Percentiles rank a stretch among this genome's conserved stretches.
Conservation (phyloP, 2,797 vertebrate genomes). For the Varecia variegata region DNA sequence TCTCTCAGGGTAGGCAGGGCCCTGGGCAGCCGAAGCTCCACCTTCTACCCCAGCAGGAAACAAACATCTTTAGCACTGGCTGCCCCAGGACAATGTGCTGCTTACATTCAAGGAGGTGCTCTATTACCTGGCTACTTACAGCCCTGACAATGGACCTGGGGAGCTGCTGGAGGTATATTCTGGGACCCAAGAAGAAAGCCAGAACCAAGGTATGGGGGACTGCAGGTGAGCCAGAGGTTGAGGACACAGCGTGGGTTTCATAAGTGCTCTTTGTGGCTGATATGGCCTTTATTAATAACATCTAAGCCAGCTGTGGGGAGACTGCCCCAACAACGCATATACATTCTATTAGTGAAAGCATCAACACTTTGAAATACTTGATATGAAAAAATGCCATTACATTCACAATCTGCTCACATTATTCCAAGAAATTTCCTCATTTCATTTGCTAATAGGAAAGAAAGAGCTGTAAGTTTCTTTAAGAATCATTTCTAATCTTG, state of each 20-base stretch:
- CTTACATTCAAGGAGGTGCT: neutral
- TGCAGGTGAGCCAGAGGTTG: rapidly evolving
- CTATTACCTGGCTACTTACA: neutral
- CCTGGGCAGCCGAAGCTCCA: neutral
- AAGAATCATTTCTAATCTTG: neutral
- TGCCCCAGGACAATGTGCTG: neutral
- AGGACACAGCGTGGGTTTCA: neutral
- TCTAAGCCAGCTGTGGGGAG: neutral
- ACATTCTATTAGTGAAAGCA: neutral
- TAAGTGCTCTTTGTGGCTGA: neutral
- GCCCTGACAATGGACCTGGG: neutral
- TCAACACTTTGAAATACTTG: neutral
- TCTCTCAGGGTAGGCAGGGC: neutral
- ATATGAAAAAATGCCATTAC: neutral
- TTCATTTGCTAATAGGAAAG: constrained; percentile 21
- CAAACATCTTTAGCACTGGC: neutral
- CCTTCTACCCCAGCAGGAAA: neutral
- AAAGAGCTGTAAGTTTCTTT: neutral
- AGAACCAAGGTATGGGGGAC: neutral
- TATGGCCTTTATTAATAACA: neutral
- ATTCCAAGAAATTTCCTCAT: neutral
- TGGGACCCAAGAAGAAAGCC: neutral
- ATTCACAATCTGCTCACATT: neutral
- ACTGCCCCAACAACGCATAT: neutral
- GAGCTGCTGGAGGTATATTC: neutral